These are phyloP conservation scores for Callionymus lyra DNA, from an alignment of 2,113 vertebrate species.

Conservation along the genomic window DNA sequence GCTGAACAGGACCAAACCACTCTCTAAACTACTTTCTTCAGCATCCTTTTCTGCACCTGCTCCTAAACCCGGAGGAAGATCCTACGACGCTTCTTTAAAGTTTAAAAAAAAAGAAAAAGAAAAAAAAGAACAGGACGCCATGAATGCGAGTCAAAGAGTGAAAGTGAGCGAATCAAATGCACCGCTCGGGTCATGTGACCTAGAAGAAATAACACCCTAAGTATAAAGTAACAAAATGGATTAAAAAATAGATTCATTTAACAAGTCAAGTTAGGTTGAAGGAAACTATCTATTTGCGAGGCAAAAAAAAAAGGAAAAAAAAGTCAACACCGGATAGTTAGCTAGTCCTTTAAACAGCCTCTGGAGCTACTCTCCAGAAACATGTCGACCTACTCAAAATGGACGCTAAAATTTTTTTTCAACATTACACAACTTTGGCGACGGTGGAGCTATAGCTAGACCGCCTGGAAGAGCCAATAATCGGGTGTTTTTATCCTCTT, in stretches of 20 bases:
- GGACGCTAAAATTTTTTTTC: constrained; percentile 74
- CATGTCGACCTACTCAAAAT: constrained; percentile 94
- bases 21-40: not conserved
- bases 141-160: constrained; percentile 47
- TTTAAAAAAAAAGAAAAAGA: constrained; percentile 10
- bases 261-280: not conserved
- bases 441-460: not conserved
- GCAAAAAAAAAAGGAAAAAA: too few relatives aligned
- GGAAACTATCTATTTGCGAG: too few relatives aligned
- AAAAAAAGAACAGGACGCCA: constrained; percentile 1
- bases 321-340: constrained; percentile 35
- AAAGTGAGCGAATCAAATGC: constrained; percentile 73
- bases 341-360: constrained; percentile 39
- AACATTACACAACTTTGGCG: constrained; percentile 61
- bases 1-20: constrained; percentile 61
- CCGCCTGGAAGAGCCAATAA: not conserved
- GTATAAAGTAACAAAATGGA: constrained; percentile 52
- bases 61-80: not conserved
- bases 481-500: not conserved
- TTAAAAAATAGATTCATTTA: constrained; percentile 1
- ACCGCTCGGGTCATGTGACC: constrained; percentile 72
- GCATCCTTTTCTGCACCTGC: constrained; percentile 5
- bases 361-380: constrained; percentile 71
- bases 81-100: constrained; percentile 2
- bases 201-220: constrained; percentile 56